These are phyloP conservation scores for Phragmatobia fuliginosa DNA, from an alignment of 2,888 invertebrate species.

Conservation along the genomic window DNA sequence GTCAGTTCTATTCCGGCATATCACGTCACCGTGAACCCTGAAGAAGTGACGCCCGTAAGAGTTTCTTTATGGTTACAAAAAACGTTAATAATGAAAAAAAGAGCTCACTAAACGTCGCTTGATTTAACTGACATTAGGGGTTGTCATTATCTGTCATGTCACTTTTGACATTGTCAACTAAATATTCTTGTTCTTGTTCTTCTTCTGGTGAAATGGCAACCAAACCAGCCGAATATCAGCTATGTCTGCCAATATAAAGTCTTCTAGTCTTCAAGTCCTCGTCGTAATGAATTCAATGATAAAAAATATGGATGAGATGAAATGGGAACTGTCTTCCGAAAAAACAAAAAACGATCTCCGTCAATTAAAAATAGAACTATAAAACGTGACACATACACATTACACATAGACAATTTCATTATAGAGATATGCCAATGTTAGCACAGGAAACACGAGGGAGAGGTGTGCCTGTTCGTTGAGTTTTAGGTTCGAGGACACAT, in stretches of 20 bases:
- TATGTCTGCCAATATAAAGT: too few relatives aligned
- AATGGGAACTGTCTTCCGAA: too few relatives aligned
- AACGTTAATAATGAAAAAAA: not conserved
- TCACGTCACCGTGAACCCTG: not conserved
- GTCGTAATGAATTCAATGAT: too few relatives aligned
- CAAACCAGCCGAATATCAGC: too few relatives aligned
- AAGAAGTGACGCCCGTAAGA: not conserved
- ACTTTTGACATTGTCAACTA: not conserved
- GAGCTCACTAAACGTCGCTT: not conserved
- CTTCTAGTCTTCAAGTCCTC: too few relatives aligned
- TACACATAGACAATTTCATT: not conserved
- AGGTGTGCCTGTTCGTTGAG: not conserved
- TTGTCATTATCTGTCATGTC: not conserved
- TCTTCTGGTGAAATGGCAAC: too few relatives aligned
- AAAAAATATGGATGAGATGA: too few relatives aligned
- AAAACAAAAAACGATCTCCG: too few relatives aligned
- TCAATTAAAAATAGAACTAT: not conserved
- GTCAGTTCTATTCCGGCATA: not conserved
- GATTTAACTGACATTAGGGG: not conserved
- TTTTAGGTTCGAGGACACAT: not conserved
- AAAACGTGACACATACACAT: not conserved
- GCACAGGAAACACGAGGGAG: not conserved
- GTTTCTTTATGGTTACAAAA: not conserved
- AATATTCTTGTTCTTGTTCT: too few relatives aligned
- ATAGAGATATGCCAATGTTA: not conserved